phyloP scores from a whole-genome alignment of 2,888 invertebrate species.

The Liodrosophila aerea region DNA sequence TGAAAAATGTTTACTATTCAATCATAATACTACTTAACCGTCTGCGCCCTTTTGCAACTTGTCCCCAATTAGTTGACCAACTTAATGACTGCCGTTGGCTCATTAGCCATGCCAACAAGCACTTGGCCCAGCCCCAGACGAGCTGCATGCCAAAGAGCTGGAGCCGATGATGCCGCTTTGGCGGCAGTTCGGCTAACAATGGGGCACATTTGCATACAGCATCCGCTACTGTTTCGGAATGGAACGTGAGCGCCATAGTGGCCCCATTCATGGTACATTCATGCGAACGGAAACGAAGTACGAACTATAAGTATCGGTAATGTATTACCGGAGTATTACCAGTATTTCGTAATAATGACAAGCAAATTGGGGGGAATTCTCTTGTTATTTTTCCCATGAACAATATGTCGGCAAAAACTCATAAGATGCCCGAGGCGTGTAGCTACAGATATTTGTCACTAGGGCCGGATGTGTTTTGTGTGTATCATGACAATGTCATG shows the following conservation, averaged over 20 bases:
- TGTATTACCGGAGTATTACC: constrained; percentile 4
- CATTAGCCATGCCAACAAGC: constrained; percentile 69
- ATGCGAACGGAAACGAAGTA: constrained; percentile 55
- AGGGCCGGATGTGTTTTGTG: constrained; percentile 74
- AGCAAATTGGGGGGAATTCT: constrained; percentile 65
- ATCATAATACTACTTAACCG: constrained; percentile 13
- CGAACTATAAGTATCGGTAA: constrained; percentile 14
- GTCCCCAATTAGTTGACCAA: constrained; percentile 67
- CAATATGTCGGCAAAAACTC: constrained; percentile 47
- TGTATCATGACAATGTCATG: constrained; percentile 64
- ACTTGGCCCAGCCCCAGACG: constrained; percentile 63
- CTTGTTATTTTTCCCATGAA: neutral
- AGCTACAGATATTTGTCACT: constrained; percentile 62
- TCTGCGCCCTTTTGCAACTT: constrained; percentile 32
- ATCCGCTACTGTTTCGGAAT: constrained; percentile 70
- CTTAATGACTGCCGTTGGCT: constrained; percentile 49
- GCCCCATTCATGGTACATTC: constrained; percentile 38
- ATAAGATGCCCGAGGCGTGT: constrained; percentile 42
- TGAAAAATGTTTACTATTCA: constrained; percentile 32
- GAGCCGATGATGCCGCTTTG: constrained; percentile 54
- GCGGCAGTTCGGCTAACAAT: constrained; percentile 63
- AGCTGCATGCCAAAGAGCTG: constrained; percentile 56
- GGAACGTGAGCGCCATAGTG: constrained; percentile 60
- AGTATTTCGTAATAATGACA: constrained; percentile 63
- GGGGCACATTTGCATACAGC: constrained; percentile 72